These are phyloP conservation scores for Harpagifer antarcticus DNA, from an alignment of 2,797 vertebrate species.

Conservation along the genomic window DNA sequence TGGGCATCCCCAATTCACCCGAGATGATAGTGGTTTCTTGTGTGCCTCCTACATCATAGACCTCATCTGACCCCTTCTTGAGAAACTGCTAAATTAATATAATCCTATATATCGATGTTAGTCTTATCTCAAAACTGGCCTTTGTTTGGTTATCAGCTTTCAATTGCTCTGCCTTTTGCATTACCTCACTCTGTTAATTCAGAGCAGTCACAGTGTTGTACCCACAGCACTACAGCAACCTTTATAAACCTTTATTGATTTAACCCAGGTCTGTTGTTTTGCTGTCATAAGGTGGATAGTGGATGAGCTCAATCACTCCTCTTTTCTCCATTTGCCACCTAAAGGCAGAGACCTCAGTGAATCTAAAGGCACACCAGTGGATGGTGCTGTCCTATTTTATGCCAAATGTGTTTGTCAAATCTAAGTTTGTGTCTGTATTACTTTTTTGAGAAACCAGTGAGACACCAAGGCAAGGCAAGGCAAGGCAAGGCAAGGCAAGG, in stretches of 20 bases:
- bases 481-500: too few species aligned
- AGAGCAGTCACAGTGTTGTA: constrained; percentile 29
- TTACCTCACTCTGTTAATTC: constrained; percentile 22
- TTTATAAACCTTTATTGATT: constrained; percentile 66
- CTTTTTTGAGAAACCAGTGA: constrained; percentile 10
- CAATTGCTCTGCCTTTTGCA: neutral
- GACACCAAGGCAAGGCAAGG: too few species aligned
- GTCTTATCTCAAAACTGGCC: neutral
- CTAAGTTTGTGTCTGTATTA: neutral
- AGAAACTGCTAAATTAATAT: neutral
- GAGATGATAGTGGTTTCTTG: neutral
- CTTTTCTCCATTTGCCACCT: constrained; percentile 43
- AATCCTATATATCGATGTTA: neutral
- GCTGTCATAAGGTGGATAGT: constrained; percentile 54
- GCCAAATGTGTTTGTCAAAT: constrained; percentile 10
- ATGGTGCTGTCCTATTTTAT: constrained; percentile 19
- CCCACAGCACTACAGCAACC: constrained; percentile 34
- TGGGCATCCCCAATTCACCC: neutral
- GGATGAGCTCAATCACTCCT: constrained; percentile 57
- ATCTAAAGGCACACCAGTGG: constrained; percentile 9
- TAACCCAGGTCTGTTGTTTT: constrained; percentile 50
- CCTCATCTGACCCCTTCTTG: neutral
- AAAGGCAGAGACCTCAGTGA: constrained; percentile 16
- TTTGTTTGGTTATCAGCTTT: constrained; percentile 1
- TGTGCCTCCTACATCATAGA: neutral